Evolutionary conservation across 2,888 invertebrate genomes (phyloP).

Genomic region (Myopa testacea): DNA sequence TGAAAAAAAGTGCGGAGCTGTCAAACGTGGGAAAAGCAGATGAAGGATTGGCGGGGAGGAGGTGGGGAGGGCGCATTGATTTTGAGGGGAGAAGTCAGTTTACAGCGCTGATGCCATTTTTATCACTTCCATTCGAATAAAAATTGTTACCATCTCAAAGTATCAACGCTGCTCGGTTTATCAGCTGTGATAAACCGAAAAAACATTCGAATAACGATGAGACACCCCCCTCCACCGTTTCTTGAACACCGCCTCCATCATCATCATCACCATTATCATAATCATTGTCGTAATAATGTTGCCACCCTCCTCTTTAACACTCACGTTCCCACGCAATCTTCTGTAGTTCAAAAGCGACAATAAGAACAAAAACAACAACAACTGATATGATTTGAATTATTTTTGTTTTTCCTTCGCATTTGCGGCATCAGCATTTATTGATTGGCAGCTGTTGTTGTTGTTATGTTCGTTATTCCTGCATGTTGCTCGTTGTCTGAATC

Average conservation of each 20-base stretch:
- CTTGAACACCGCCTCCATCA: not conserved
- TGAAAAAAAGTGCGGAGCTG: constrained; percentile 16
- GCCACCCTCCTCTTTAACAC: constrained; percentile 10
- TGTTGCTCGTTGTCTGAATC: constrained; percentile 18
- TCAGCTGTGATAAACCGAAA: not conserved
- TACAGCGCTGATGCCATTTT: not conserved
- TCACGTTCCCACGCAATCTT: constrained; percentile 22
- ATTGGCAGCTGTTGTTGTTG: constrained; percentile 43
- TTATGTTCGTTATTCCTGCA: constrained; percentile 2
- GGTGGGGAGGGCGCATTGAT: too few relatives aligned
- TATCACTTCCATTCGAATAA: constrained; percentile 2
- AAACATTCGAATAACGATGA: not conserved
- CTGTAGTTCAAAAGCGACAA: constrained; percentile 23
- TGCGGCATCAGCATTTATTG: constrained; percentile 52
- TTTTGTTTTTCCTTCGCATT: constrained; percentile 44
- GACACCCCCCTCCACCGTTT: not conserved
- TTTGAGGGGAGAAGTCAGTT: too few relatives aligned
- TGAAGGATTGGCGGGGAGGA: not conserved
- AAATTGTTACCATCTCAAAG: not conserved
- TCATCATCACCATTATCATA: constrained; percentile 5
- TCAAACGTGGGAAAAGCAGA: not conserved
- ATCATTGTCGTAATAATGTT: not conserved
- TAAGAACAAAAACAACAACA: not conserved
- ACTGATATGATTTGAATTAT: constrained; percentile 38
- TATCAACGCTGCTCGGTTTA: not conserved